These are phyloP conservation scores for Rugalucina vietnamica DNA, from an alignment of 2,888 invertebrate genomes.

Conservation along the genomic window DNA sequence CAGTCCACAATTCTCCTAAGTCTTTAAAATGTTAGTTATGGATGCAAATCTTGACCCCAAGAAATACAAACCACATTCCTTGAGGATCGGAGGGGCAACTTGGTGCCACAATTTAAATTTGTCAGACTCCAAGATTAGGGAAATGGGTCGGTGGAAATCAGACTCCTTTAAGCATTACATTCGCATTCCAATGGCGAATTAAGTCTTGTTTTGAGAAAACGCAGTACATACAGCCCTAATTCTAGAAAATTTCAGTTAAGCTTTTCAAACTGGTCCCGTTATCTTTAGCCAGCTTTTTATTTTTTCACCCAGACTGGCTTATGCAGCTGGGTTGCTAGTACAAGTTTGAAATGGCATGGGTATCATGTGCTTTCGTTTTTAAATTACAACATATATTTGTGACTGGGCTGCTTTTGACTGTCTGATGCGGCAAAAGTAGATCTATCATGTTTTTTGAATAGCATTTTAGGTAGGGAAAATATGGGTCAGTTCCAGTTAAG, in stretches of 20 bases:
- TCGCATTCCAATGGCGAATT: conserved; percentile 2
- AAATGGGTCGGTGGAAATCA: conserved; percentile 45
- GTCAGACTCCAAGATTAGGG: conserved; percentile 15
- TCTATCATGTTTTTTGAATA: too few relatives aligned
- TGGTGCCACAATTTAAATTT: not conserved
- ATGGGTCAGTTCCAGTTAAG: too few relatives aligned
- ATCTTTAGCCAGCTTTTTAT: too few relatives aligned
- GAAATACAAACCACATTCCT: conserved; percentile 21
- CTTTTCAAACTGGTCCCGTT: too few relatives aligned
- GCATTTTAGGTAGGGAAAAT: too few relatives aligned
- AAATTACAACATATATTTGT: too few relatives aligned
- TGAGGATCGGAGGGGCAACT: conserved; percentile 45
- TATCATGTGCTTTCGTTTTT: too few relatives aligned
- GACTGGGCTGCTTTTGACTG: too few relatives aligned
- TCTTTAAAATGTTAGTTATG: not conserved
- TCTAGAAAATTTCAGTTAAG: too few relatives aligned
- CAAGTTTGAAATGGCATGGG: too few relatives aligned
- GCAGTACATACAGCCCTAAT: too few relatives aligned
- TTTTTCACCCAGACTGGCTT: not conserved
- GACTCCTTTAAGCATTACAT: conserved; percentile 38
- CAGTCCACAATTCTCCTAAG: not conserved
- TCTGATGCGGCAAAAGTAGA: not conserved
- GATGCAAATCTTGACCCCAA: not conserved
- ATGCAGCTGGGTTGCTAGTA: not conserved
- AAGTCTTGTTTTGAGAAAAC: too few relatives aligned